These are phyloP conservation scores for Eriosoma lanigerum DNA, from an alignment of 1,140 invertebrate genomes.

Conservation along the genomic window DNA sequence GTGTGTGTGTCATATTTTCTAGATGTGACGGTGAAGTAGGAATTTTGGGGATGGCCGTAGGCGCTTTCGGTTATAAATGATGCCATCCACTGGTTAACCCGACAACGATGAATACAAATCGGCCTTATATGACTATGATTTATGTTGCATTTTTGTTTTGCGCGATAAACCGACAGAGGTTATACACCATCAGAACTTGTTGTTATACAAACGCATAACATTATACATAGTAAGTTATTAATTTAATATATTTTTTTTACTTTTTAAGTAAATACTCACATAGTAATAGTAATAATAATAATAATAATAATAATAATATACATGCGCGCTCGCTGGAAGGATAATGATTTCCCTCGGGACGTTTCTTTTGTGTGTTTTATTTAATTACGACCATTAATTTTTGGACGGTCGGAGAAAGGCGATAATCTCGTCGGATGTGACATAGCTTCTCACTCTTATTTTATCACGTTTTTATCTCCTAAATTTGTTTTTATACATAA, in stretches of 20 bases:
- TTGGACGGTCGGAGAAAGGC: not conserved
- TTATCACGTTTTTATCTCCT: not conserved
- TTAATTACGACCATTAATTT: slow-evolving; percentile 38
- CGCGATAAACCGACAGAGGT: slow-evolving; percentile 27
- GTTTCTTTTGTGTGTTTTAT: slow-evolving; percentile 41
- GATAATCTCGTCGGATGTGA: slow-evolving; percentile 28
- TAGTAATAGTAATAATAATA: not conserved
- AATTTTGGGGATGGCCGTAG: not conserved
- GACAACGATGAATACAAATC: slow-evolving; percentile 32
- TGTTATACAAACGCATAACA: not conserved
- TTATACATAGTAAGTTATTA: not conserved
- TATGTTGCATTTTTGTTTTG: slow-evolving; percentile 33
- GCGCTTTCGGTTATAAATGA: slow-evolving; percentile 33
- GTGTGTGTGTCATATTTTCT: not conserved
- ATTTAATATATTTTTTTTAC: not conserved
- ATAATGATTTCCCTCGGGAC: slow-evolving; percentile 35
- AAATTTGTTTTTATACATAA: too few species aligned
- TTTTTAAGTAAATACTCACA: not conserved
- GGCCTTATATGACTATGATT: not conserved
- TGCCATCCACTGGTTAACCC: slow-evolving; percentile 35
- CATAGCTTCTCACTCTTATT: slow-evolving; percentile 27
- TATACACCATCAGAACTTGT: not conserved
- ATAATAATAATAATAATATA: too few species aligned
- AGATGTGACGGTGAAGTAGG: not conserved
- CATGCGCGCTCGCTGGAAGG: not conserved